phyloP scores from a whole-genome alignment of 2,888 invertebrate genomes.

The Lepidochrysops patricia region DNA sequence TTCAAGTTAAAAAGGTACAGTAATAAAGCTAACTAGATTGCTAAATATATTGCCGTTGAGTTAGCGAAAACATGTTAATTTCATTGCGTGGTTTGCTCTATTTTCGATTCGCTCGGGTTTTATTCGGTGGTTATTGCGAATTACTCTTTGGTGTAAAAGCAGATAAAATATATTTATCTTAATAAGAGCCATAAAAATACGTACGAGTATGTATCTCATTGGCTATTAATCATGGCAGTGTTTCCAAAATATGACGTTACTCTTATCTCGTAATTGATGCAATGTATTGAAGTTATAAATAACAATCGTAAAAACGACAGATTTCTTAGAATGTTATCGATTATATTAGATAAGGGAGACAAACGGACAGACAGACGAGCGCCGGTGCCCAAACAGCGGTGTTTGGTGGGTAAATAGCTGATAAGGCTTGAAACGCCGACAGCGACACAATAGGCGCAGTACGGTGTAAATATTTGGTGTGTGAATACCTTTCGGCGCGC shows the following conservation, averaged over 20 bases:
- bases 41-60: slow-evolving; percentile 5
- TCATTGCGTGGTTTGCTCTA: background rate
- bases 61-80: slow-evolving; percentile 14
- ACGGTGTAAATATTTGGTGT: slow-evolving; percentile 60
- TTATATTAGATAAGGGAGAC: slow-evolving; percentile 38
- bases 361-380: slow-evolving; percentile 64
- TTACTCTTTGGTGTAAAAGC: background rate
- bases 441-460: slow-evolving; percentile 65
- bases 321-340: slow-evolving; percentile 49
- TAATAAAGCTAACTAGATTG: slow-evolving; percentile 24
- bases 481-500: slow-evolving; percentile 60
- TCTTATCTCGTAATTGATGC: slow-evolving; percentile 1
- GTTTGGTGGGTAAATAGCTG: slow-evolving; percentile 64
- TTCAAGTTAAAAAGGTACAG: slow-evolving; percentile 24
- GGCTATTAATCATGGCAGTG: background rate
- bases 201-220: background rate
- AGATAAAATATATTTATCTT: no score
- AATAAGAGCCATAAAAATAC: no score
- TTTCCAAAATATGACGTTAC: background rate
- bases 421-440: slow-evolving; percentile 57
- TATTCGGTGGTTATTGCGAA: background rate
- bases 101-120: background rate
- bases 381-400: slow-evolving; percentile 63
- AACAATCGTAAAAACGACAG: slow-evolving; percentile 32
- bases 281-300: slow-evolving; percentile 8